Base-by-base conservation (phyloP, 1,140 invertebrate species). In the Parasteatoda tepidariorum region DNA sequence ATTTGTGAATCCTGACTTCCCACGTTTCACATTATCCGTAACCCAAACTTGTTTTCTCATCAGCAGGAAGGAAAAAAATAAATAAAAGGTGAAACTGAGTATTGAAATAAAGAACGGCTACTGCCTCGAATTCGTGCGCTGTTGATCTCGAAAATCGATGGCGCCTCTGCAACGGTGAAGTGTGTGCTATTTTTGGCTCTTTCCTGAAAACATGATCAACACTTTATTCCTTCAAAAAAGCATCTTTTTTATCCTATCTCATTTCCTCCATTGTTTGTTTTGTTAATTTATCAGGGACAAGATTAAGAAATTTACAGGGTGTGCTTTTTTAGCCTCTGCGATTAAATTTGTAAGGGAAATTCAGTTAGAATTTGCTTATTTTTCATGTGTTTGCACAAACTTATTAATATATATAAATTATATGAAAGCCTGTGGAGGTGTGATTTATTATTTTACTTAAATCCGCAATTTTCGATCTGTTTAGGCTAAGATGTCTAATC, bases 121-220 rank as follows among this genome's bases (percentile, higher is more conserved):
- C n/a, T n/a, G n/a, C n/a, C n/a, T n/a, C n/a, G n/a, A 68, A 48
- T 68, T 68, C 66, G 34, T 34, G 66, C 66, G 13, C 34, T 24
- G 34, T 24, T 68, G 66, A 68, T 68, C 38, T n/a, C 34, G 22
- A 41, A 68, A 68, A 68, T 68, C 66, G 66, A 68, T 68, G 38
- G 38, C n/a, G 34, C 34, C 24, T 6, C 33, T 24, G 34, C 38
- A 68, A 68, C 34, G 66, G 66, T 22, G 33, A 41, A n/a, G 11
- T n/a, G 4, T 24, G 13, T 7, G 18, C 30, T 18, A 6, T n/a
- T 18, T 18, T 2, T 7, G 3, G 15, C 18, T 13, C 30, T 64
- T 66, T 33, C 31, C 24, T 22, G n/a, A 11, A 22, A 38, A 26
- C 66, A 13, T 18, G 66, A 68, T 68, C 66, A 24, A 41, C 18